Evolutionary conservation across 2,888 invertebrate genomes (phyloP), one percentile per base, ranked within the genome.

Genomic region (Andrena trimmerana): DNA sequence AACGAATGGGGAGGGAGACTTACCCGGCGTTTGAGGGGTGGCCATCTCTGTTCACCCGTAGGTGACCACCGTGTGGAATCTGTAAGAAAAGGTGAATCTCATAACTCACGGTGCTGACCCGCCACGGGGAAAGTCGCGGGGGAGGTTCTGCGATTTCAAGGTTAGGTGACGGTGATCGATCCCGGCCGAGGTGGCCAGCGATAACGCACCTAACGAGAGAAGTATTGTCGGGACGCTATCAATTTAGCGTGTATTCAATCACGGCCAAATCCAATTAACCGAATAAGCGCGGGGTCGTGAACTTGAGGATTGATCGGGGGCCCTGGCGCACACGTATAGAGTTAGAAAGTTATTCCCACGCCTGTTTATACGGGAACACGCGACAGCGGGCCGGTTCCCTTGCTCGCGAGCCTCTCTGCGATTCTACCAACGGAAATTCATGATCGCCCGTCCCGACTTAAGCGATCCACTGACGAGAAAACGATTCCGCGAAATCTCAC

Each of bases 21-120:
- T 87, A 91, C 92, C 90, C 73, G 90, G 88, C 69, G 88, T 89
- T 76, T 87, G 88, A 31, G 91, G 89, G 84, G 90, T 89, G 78
- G 89, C 90, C 92, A 92, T 92, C 71, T 78, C 85, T 78, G 50
- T 78, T 69, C 80, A 78, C 86, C 75, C 80, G 73, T 79, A 78
- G 81, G 79, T 78, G 80, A 83, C 86, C 81, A 84, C 78, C 82
- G 54, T 59, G 62, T n/a, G 71, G 65, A 79, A 84, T 82, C 87
- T 86, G 84, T 3, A 84, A 65, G 77, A 68, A 70, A 80, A 76
- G 8, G 31, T 42, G 36, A 78, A 74, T 16, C 24, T 36, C 20
- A 27, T 71, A 63, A 68, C 50, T 73, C 52, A 52, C 36, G 57
- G n/a, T 10, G 27, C 33, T 79, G 78, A 82, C 60, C 36, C 60